phyloP scores from a whole-genome alignment of 1,140 invertebrate species.

The Harlomillsia oculata region DNA sequence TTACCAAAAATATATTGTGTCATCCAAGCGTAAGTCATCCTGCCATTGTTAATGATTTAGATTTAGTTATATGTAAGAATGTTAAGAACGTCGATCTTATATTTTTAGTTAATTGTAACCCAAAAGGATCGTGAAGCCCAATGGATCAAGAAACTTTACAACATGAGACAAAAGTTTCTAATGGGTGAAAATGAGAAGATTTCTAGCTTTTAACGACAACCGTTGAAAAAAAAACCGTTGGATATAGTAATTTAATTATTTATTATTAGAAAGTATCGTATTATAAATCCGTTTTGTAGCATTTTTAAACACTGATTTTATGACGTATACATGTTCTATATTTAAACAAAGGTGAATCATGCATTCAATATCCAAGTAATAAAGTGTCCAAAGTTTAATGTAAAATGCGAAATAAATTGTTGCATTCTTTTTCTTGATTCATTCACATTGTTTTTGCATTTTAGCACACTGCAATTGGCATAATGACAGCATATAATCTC shows the following conservation, averaged over 20 bases:
- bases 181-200: constrained; percentile 7
- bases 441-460: no score
- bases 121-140: constrained; percentile 29
- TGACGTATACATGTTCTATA: not conserved
- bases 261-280: no score
- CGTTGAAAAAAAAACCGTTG: no score
- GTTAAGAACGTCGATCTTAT: not conserved
- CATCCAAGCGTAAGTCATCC: constrained; percentile 25
- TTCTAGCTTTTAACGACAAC: not conserved
- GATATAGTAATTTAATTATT: no score
- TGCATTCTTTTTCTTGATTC: no score
- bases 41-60: not conserved
- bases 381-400: no score
- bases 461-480: no score
- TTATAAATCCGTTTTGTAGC: not conserved
- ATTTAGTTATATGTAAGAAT: not conserved
- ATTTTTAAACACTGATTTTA: not conserved
- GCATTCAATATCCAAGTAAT: no score
- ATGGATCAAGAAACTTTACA: constrained; percentile 28
- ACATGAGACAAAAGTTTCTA: constrained; percentile 22
- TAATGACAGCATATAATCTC: no score
- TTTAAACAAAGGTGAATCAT: no score
- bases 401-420: no score
- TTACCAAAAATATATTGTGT: constrained; percentile 28
- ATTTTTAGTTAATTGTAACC: constrained; percentile 23